Base-by-base conservation (phyloP, 2,113 vertebrate species). In the Ploceus nigricollis region DNA sequence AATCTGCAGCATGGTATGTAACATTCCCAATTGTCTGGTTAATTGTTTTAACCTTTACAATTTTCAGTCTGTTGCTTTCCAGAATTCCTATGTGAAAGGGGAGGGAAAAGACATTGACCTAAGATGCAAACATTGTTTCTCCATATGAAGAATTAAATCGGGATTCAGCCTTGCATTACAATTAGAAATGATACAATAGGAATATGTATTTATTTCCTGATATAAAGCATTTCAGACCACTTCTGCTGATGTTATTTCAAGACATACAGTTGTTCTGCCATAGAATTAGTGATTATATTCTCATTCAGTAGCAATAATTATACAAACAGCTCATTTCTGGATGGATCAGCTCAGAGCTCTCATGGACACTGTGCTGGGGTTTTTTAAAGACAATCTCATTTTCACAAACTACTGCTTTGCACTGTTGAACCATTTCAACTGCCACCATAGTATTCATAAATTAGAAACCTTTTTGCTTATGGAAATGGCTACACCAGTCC, bases 51-150 rank as follows among this genome's bases (percentile, higher is more conserved):
- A 97, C 91, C 63, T 95, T 98, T 4, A 98, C 98, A 2, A 99
- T 98, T 33, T 98, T 98, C 95, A 99, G 97, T 30, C 99, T 97
- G 94, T 99, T 99, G 73, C 99, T 99, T 97, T 99, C 99, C 97
- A 99, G 85, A 94, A 99, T 99, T 90, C 99, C 99, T 99, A 48
- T 2, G 76, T 53, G 35, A 28, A 58, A 53, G 4, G 48, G 8
- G 19, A 69, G 6, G 35, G 2, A 2, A 16, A 47, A 48, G 54
- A 90, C 18, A 35, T 2, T 61, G 21, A 87, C n/a, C 53, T 65
- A 57, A 91, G 77, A 79, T 19, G 33, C 5, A 82, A 85, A 78
- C 6, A 40, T 15, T 27, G 23, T 8, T 89, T 65, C 11, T 76
- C 65, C 42, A 50, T 12, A 22, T n/a, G 18, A 66, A 31, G 44